Evolutionary conservation across 2,113 vertebrate species (phyloP), one percentile per base, ranked within the genome.

Genomic region (Pterocles gutturalis): DNA sequence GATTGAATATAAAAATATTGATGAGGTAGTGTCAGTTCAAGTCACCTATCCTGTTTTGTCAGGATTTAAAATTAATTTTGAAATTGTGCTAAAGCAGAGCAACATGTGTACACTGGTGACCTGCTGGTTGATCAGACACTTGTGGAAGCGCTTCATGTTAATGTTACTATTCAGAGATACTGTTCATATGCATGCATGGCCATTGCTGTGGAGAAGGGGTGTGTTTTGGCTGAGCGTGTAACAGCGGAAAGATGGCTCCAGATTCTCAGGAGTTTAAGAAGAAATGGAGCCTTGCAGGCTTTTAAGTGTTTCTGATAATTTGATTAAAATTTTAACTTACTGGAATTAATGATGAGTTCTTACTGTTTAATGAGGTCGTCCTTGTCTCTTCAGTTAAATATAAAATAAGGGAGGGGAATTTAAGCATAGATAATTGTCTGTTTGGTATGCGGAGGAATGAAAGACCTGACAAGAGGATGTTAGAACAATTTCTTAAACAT

Each of bases 151-250:
- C 17, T 87, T 92, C 16, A 10, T 72, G 31, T 48, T 70, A 73
- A 28, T 6, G 9, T 66, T 89, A 8, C 31, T 58, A 3, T 51
- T 85, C 22, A 28, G 33, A 60, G 13, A 43, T 33, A 34, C 2
- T 64, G 11, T 49, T 45, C 0, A 0, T 41, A 2, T 31, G 29
- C 33, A 48, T 57, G 13, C 9, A 12, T 38, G 61, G 16, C 16
- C 76, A 66, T 0, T 3, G 3, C 69, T 76, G 48, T 55, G 53
- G n/a, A 72, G 29, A 76, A 69, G 36, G 49, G 28, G 84, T 15
- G 3, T 71, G 13, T 38, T 87, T 43, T 79, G 53, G 7, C 22
- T 2, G 1, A 51, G 29, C 0, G 0, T 24, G 61, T 16, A 77
- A 60, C 5, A 43, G n/a, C n/a, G 38, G 26, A 53, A 46, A 78